Base-by-base conservation (phyloP, 35 echinoderm and acorn worm genomes). In the Strongylocentrotus purpuratus region DNA sequence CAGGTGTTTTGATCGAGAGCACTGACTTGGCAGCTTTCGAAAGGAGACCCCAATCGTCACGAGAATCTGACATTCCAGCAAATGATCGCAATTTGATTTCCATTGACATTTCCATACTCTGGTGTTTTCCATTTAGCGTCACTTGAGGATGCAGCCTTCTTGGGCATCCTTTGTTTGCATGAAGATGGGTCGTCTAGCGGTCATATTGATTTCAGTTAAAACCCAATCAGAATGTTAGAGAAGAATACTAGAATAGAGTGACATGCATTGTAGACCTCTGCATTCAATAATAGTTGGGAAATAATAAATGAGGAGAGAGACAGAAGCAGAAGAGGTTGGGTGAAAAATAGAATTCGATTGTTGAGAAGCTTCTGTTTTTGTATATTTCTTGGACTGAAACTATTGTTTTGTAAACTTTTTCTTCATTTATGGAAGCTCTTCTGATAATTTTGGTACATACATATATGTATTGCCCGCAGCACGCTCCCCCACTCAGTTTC, bases 171-270 rank as follows among this genome's bases (percentile, higher is more conserved):
- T 78, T 78, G 65, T 78, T 55, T 78, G 65, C 20, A 22, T 78
- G 28, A 78, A 78, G n/a, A n/a, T 28, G 65, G 65, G 20, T 78
- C 65, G 28, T 78, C 25, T 25, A n/a, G 7, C 1, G 65, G 65
- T 78, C 20, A 78, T 78, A 78, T 78, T 78, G 65, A n/a, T 78
- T n/a, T 78, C 65, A 78, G 65, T 78, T 78, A 78, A 28, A 78
- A n/a, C 65, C 65, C 65, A 78, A 28, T 78, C 22, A n/a, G 22
- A 78, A 78, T 22, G 65, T 22, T 78, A 25, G 1, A 78, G 25
- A 78, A 59, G 3, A 59, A 59, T 59, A 17, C 52, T 14, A 59
- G 52, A 41, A 41, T 31, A n/a, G 65, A 78, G 5, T 28, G 20
- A 78, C 65, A n/a, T 78, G 25, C 22, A 78, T 59, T n/a, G 65